Evolutionary conservation across 2,888 invertebrate genomes (phyloP).

Genomic region (Folsomia manolachei): DNA sequence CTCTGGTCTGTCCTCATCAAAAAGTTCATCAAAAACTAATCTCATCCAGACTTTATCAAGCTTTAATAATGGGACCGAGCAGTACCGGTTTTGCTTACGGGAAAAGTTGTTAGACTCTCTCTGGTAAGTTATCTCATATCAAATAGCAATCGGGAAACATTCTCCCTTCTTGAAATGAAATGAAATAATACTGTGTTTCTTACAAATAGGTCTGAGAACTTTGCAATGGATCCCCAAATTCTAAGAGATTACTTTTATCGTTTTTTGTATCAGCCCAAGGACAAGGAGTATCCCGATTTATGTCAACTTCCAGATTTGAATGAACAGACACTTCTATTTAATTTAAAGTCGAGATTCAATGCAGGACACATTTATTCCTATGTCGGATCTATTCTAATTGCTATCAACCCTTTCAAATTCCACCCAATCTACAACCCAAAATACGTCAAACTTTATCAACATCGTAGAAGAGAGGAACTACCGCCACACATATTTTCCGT

Average conservation of each 20-base stretch:
- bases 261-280: constrained; percentile 86
- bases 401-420: constrained; percentile 64
- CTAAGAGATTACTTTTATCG: constrained; percentile 88
- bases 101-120: constrained; percentile 79
- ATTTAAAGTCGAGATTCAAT: constrained; percentile 80
- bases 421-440: constrained; percentile 97
- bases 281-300: constrained; percentile 90
- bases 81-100: constrained; percentile 75
- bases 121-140: no score
- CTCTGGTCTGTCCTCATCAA: constrained; percentile 11
- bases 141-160: no score
- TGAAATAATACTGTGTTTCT: no score
- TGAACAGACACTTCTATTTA: constrained; percentile 86
- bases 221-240: constrained; percentile 80
- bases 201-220: constrained; percentile 82
- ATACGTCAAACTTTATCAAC: constrained; percentile 93
- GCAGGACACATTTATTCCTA: constrained; percentile 94
- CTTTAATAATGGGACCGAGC: constrained; percentile 32
- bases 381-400: constrained; percentile 91
- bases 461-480: constrained; percentile 82
- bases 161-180: no score
- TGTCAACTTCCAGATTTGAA: constrained; percentile 94
- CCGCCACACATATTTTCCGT: constrained; percentile 97
- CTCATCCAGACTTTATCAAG: constrained; percentile 10
- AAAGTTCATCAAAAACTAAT: constrained; percentile 15